Evolutionary conservation across 1,140 invertebrate genomes (phyloP).

Genomic region (Drosophila melanica): DNA sequence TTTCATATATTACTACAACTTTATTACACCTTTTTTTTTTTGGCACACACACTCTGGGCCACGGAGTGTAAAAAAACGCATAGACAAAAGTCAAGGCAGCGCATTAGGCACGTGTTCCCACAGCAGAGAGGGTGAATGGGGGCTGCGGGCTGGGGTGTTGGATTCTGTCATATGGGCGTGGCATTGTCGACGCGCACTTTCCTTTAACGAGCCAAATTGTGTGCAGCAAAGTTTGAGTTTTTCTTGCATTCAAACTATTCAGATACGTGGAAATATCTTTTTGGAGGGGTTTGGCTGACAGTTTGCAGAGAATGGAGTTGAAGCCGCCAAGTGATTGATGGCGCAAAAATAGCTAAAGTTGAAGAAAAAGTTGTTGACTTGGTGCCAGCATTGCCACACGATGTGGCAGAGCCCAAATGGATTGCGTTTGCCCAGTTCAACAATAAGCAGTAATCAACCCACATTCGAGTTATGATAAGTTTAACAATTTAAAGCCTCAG

Average conservation of each 20-base stretch:
- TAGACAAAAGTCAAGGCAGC: constrained; percentile 30
- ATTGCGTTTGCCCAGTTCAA: constrained; percentile 9
- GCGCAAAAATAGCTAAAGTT: constrained; percentile 16
- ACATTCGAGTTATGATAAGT: neutral
- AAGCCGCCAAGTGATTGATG: constrained; percentile 48
- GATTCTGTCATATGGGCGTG: constrained; percentile 42
- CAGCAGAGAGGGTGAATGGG: neutral
- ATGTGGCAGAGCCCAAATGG: neutral
- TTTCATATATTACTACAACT: neutral
- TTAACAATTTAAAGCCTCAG: too few species aligned
- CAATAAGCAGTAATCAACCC: constrained; percentile 3
- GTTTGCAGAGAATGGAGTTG: constrained; percentile 21
- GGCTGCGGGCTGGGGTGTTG: neutral
- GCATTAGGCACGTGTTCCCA: constrained; percentile 50
- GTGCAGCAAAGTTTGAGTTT: constrained; percentile 39
- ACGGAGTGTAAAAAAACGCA: constrained; percentile 20
- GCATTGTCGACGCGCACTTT: constrained; percentile 35
- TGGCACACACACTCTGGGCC: constrained; percentile 1
- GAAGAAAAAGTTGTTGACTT: constrained; percentile 15
- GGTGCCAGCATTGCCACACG: neutral
- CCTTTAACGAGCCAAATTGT: constrained; percentile 61
- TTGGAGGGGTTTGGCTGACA: neutral
- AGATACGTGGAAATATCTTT: constrained; percentile 18
- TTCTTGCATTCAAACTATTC: constrained; percentile 41
- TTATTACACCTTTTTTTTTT: constrained; percentile 11